A percentile compares a stretch with the other conserved stretches of the same genome.
Conservation (phyloP, 2,797 vertebrate species). For the Phoeniculus purpureus region DNA sequence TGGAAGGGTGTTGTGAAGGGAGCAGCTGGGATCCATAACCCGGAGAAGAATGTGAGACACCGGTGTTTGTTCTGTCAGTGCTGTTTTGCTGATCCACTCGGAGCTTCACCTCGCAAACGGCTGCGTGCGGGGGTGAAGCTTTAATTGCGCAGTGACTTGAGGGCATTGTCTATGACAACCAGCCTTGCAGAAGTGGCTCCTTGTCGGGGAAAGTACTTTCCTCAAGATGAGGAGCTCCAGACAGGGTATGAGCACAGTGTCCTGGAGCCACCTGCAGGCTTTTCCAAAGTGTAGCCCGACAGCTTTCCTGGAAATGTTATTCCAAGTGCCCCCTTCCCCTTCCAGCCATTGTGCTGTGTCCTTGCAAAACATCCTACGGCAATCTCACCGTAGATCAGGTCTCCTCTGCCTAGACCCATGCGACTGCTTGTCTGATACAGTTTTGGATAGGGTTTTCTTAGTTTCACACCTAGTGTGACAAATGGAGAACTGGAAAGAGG, state of each 20-base stretch:
- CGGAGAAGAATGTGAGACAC: not conserved
- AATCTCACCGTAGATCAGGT: no score
- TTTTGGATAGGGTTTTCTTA: not conserved
- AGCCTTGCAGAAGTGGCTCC: not conserved
- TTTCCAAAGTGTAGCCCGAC: not conserved
- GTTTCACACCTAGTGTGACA: not conserved
- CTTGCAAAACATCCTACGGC: not conserved
- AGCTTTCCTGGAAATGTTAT: not conserved
- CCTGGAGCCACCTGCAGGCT: not conserved
- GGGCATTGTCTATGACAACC: not conserved
- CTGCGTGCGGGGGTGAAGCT: not conserved
- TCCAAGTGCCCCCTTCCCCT: not conserved
- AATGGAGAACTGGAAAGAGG: not conserved
- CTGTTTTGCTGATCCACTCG: not conserved
- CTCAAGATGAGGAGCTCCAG: not conserved
- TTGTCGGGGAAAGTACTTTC: not conserved
- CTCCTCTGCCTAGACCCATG: not conserved
- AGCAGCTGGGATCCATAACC: not conserved
- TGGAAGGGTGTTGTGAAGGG: not conserved
- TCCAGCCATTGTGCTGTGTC: not conserved
- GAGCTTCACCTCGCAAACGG: not conserved
- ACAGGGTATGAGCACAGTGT: not conserved
- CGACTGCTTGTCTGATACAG: not conserved
- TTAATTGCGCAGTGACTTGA: rapidly evolving
- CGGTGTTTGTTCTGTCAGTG: not conserved